Percentiles rank a stretch among this genome's conserved stretches.
Evolutionary conservation across 1,140 invertebrate species (phyloP).

Genomic region (Euwallacea similis): DNA sequence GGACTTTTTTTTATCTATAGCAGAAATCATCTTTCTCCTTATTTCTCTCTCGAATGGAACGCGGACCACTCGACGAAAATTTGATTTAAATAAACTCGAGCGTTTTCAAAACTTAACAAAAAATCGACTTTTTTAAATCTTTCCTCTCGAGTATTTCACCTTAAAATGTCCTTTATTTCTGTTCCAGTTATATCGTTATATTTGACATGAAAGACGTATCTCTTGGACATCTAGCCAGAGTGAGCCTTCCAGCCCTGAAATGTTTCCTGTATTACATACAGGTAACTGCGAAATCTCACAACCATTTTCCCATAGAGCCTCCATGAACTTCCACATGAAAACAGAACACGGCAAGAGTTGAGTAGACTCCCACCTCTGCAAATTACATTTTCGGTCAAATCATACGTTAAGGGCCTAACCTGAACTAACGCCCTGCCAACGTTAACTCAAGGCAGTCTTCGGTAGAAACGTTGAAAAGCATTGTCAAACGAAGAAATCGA

Average conservation of each 20-base stretch:
- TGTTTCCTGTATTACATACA: constrained; percentile 69
- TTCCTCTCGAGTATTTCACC: not conserved
- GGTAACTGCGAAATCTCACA: constrained; percentile 51
- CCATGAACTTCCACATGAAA: no score
- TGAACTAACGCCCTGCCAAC: no score
- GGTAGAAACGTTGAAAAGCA: no score
- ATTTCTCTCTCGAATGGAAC: no score
- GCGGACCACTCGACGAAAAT: no score
- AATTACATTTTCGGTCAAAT: no score
- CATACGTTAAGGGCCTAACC: not conserved
- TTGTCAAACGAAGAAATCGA: not conserved
- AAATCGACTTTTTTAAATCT: not conserved
- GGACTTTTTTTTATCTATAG: constrained; percentile 7
- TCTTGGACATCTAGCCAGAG: constrained; percentile 63
- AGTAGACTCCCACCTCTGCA: not conserved
- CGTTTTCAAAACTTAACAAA: not conserved
- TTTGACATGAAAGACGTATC: constrained; percentile 68
- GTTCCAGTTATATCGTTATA: constrained; percentile 60
- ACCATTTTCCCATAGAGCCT: no score
- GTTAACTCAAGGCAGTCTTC: no score
- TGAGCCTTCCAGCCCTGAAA: constrained; percentile 60
- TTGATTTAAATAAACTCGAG: no score
- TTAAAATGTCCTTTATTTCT: constrained; percentile 11
- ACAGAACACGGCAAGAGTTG: not conserved
- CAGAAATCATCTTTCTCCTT: not conserved